Evolutionary conservation across 2,888 invertebrate genomes (phyloP), one percentile per base, ranked within the genome.

Genomic region (Hofmannophila pseudospretella): DNA sequence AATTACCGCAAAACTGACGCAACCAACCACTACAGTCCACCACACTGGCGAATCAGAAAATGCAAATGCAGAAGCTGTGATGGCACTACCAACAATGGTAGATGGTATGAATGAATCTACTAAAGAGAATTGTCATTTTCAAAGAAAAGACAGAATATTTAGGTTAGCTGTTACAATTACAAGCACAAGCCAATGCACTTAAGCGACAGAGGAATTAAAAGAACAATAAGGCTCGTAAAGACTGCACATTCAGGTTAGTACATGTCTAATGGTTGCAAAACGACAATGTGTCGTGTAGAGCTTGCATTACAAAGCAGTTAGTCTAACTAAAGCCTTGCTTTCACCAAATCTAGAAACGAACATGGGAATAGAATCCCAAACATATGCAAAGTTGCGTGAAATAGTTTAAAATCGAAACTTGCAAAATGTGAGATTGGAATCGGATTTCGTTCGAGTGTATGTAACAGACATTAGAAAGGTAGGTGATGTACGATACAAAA

Each of bases 1-100:
- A 85, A 85, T 86, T 74, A 72, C 72, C 67, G 75, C 75, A 72
- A 77, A 74, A 69, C 71, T 78, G 76, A 81, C 73, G 77, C 74
- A 80, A 79, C 56, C 74, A 80, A 79, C 56, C 45, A 47, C 52
- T 50, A 49, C 50, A 49, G 48, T 58, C 59, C 44, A 47, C 49
- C 55, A 55, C 46, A 57, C 54, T 48, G 44, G 45, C 37, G 48
- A 33, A 23, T 32, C 27, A 22, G 2, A 11, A 27, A 34, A 34
- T 32, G n/a, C 34, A 27, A 27, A 34, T 12, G 16, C 27, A 23
- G 22, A 32, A 22, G 9, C 31, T 20, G 10, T 8, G 32, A n/a
- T 8, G 7, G 11, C 11, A 26, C 9, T 23, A 23, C n/a, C 8
- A 28, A n/a, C 28, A 8, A 12, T 13, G 7, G 16, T 4, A 16